Evolutionary conservation across 2,888 invertebrate species (phyloP).

Genomic region (Marasmarcha lunaedactyla): DNA sequence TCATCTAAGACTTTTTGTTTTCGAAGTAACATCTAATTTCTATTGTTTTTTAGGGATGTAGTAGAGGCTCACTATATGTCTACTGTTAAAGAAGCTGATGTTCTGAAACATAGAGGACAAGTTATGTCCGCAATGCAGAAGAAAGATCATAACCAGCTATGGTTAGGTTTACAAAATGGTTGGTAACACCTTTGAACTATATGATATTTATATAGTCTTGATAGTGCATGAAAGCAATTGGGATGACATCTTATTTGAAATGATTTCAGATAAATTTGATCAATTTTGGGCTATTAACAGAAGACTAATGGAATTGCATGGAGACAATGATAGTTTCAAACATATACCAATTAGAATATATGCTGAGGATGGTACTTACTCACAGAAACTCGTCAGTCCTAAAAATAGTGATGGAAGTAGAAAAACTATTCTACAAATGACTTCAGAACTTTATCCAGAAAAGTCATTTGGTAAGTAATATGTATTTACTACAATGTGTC

Average conservation of each 20-base stretch:
- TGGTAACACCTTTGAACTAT: no score
- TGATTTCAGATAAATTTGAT: conserved; percentile 93
- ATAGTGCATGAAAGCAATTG: no score
- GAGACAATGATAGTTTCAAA: conserved; percentile 85
- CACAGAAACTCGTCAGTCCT: conserved; percentile 84
- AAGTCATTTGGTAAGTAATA: conserved; percentile 34
- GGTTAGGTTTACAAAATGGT: conserved; percentile 95
- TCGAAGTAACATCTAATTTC: no score
- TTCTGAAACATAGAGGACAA: conserved; percentile 93
- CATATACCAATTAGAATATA: conserved; percentile 92
- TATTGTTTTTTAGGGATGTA: conserved; percentile 76
- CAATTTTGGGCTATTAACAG: conserved; percentile 99
- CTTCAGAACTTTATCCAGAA: conserved; percentile 77
- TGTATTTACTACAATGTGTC: conserved; percentile 1
- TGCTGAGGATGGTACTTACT: conserved; percentile 76
- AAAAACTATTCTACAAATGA: conserved; percentile 78
- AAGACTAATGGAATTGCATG: conserved; percentile 90
- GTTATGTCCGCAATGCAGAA: conserved; percentile 93
- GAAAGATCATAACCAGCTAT: conserved; percentile 96
- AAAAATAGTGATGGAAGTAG: conserved; percentile 78
- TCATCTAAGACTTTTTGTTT: no score
- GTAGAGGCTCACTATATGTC: conserved; percentile 96
- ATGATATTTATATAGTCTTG: no score
- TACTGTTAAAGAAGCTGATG: conserved; percentile 97
- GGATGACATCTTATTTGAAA: no score